Base-by-base conservation (phyloP, 2,888 invertebrate genomes). In the Herminia tarsipennalis region DNA sequence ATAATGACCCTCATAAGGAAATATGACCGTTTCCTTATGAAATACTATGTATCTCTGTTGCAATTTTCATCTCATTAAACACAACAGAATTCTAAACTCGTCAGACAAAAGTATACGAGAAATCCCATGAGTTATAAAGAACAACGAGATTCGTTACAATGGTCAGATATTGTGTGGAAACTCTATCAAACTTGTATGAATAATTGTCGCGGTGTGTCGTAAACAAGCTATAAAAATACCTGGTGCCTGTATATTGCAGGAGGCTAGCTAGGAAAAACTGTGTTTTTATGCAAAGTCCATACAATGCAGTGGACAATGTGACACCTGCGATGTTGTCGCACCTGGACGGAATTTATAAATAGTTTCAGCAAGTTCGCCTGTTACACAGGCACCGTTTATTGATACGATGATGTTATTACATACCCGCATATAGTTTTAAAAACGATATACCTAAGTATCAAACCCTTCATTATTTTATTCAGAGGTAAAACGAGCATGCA, bases 301-400 rank as follows among this genome's bases (percentile, higher is more conserved):
- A 82, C 78, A 74, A 71, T 79, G 82, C 82, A 77, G 74, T 81
- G 74, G 82, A 84, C 81, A 82, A 83, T 81, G 80, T 70, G 75
- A 78, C 88, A 88, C 85, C 88, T 88, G 88, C 86, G 72, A 68
- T 58, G 73, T 70, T 70, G 65, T 56, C 48, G 70, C 86, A 87
- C 88, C 87, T 88, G 87, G 80, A 71, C 76, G 65, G 87, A 85
- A 87, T 88, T 81, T 76, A 78, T 85, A 86, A 86, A 85, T 84
- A 85, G 78, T 71, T 66, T 64, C 65, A 66, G 66, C 59, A 52
- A 67, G 73, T 61, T 72, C 55, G 64, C 58, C 73, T 69, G 69
- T 73, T 63, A 75, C 61, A 75, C 66, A 56, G 56, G 44, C 62
- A 50, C 45, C 16, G 18, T 20, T 37, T 30, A 30, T 20, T n/a